Evolutionary conservation across 2,888 invertebrate genomes (phyloP), one percentile per base, ranked within the genome.

Genomic region (Amphipoea oculea): DNA sequence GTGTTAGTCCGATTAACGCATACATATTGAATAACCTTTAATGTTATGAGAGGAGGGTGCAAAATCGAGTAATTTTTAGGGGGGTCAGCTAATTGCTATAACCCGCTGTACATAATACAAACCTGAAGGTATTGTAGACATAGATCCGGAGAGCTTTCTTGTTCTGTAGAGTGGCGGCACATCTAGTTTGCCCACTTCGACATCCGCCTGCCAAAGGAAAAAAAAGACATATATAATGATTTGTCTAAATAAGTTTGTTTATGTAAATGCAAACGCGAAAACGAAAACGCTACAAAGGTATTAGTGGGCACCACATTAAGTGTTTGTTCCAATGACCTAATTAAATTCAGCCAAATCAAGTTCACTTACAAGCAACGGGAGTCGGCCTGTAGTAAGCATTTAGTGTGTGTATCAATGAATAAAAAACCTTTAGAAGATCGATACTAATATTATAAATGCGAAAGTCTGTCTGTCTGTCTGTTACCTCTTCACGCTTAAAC

Each of bases 181-280:
- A 57, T 96, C 96, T 70, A 94, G 89, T 73, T 94, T 95, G 42
- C 95, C 93, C 17, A 97, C 91, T 91, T 98, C 98, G 17, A 97
- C 96, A 88, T 98, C 98, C 9, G 98, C 98, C 94, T 98, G 94
- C 1, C 40, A 23, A 62, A 66, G 12, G 57, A 63, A 4, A 45
- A 2, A 9, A 29, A 36, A 0, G 20, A 7, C 36, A 62, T 51
- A 29, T 51, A 36, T 9, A 57, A 23, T n/a, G 1, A 36, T 20
- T 40, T 57, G 17, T 63, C 20, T 54, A 36, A 48, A 66, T 40
- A n/a, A 20, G 23, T 57, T 57, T 57, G 4, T 62, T 36, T 23
- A 40, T 40, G 40, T 40, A 40, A 69, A 29, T 6, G 29, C 7
- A 23, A 57, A 57, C 57, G 6, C 1, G 4, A 67, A n/a, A 68